A percentile compares a stretch with the other conserved stretches of the same genome.
Conservation (phyloP, 2,113 vertebrate genomes). For the Cochlearius cochlearius region DNA sequence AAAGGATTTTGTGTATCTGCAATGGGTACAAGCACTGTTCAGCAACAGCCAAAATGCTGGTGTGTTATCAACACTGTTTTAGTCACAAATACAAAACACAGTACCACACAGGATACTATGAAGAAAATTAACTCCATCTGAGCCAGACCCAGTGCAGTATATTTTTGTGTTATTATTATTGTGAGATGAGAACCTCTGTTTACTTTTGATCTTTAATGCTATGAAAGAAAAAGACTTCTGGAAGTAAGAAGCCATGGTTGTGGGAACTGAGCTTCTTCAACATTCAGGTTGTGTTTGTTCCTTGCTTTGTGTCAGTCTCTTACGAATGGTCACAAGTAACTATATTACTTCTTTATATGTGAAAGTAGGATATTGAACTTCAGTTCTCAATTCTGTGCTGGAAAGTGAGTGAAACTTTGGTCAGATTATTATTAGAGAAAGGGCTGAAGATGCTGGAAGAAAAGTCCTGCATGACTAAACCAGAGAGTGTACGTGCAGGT, state of each 20-base stretch:
- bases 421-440: neutral
- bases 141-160: neutral
- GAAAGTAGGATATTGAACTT: neutral
- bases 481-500: neutral
- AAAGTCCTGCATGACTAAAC: neutral
- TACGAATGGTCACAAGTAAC: neutral
- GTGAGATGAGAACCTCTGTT: neutral
- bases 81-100: neutral
- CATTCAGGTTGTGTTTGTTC: neutral
- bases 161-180: neutral
- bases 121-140: neutral
- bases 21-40: neutral
- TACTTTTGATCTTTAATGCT: neutral
- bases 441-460: neutral
- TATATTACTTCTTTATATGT: neutral
- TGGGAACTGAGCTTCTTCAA: neutral
- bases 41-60: neutral
- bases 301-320: neutral
- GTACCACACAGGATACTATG: neutral
- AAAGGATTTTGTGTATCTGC: neutral
- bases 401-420: neutral
- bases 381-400: neutral
- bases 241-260: neutral
- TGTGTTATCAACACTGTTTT: neutral
- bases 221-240: neutral